Conservation (phyloP, 2,888 invertebrate genomes). For the Diarsia mendica region DNA sequence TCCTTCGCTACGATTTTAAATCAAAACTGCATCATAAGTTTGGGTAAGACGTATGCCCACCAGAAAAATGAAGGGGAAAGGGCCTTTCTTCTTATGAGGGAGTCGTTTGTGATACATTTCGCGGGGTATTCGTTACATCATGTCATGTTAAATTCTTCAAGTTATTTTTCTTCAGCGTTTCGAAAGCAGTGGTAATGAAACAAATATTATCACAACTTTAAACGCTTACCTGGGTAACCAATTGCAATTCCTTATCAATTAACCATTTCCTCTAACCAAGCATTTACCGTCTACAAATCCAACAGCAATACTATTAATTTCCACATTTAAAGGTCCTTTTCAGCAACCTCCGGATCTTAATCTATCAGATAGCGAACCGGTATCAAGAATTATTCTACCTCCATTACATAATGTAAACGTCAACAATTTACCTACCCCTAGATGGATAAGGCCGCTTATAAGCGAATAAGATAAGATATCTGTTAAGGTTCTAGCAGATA, state of each 20-base stretch:
- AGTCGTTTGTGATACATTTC: neutral
- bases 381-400: constrained; percentile 32
- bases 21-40: neutral
- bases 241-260: neutral
- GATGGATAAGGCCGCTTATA: constrained; percentile 32
- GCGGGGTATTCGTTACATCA: neutral
- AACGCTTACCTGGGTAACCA: neutral
- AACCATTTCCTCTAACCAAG: neutral
- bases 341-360: constrained; percentile 11
- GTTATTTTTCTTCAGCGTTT: neutral
- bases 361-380: constrained; percentile 43
- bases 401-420: constrained; percentile 54
- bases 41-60: too few species aligned
- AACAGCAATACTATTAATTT: constrained; percentile 8
- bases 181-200: neutral
- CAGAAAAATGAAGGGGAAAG: too few species aligned
- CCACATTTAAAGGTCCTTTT: constrained; percentile 6
- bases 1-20: neutral
- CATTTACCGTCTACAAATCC: neutral
- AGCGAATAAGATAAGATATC: constrained; percentile 31
- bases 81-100: neutral
- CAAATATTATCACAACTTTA: neutral
- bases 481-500: constrained; percentile 12
- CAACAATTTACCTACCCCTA: constrained; percentile 52
- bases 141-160: neutral